phyloP scores from a whole-genome alignment of 2,888 invertebrate genomes.

The Cantharis lateralis region DNA sequence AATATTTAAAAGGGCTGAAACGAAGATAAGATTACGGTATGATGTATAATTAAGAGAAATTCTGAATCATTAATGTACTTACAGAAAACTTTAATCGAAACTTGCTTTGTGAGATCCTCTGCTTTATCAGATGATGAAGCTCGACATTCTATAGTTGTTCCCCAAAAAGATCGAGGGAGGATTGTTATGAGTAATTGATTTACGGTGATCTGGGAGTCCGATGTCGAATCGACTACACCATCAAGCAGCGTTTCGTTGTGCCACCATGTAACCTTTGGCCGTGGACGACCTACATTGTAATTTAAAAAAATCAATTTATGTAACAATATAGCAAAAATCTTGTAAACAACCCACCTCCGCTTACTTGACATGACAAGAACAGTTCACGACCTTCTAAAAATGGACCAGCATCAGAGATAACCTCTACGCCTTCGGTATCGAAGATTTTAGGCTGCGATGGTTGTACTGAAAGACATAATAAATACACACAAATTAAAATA shows the following conservation, averaged over 20 bases:
- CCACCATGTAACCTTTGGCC: constrained; percentile 85
- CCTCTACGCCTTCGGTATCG: constrained; percentile 81
- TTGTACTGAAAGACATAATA: constrained; percentile 66
- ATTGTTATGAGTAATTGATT: constrained; percentile 77
- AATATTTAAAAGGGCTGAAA: no score
- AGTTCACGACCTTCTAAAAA: constrained; percentile 86
- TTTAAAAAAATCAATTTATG: neutral
- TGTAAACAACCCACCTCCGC: constrained; percentile 70
- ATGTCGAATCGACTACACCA: constrained; percentile 71
- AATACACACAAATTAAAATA: neutral
- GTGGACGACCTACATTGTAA: constrained; percentile 70
- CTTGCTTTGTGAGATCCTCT: constrained; percentile 70
- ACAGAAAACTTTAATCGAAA: constrained; percentile 74
- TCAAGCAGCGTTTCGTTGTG: constrained; percentile 75
- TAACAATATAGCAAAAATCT: neutral
- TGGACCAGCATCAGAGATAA: constrained; percentile 78
- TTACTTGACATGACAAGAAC: constrained; percentile 82
- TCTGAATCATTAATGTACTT: constrained; percentile 40
- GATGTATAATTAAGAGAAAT: neutral
- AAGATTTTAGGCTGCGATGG: constrained; percentile 82
- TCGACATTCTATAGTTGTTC: constrained; percentile 76
- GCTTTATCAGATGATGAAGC: constrained; percentile 76
- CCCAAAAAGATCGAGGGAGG: constrained; percentile 72
- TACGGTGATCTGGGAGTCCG: constrained; percentile 64
- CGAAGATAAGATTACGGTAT: neutral